Percentiles rank a stretch among this genome's conserved stretches.
phyloP scores from a whole-genome alignment of 92 coral and sea anemone species.

The Zoanthus sociatus region DNA sequence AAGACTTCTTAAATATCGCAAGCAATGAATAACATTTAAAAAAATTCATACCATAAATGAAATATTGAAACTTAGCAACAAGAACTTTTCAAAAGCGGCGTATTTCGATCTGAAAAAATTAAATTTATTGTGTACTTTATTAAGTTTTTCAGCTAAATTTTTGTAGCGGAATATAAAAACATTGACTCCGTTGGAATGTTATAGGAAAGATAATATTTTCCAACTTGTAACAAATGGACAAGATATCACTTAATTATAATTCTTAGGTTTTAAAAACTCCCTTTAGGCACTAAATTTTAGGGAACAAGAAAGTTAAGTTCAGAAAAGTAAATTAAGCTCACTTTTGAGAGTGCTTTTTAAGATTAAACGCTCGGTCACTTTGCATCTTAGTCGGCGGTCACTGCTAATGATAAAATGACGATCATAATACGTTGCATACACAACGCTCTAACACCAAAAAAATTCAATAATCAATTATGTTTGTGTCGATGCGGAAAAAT shows the following conservation, averaged over 20 bases:
- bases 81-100: background rate
- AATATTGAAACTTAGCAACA: background rate
- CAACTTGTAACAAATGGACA: background rate
- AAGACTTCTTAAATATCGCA: too few relatives aligned
- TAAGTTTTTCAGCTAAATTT: background rate
- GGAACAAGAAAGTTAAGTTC: too few relatives aligned
- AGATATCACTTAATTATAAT: background rate
- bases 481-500: too few relatives aligned
- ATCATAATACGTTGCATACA: too few relatives aligned
- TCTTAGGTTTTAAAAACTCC: background rate
- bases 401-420: too few relatives aligned
- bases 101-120: background rate
- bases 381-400: too few relatives aligned
- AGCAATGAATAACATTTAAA: background rate
- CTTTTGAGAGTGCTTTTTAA: too few relatives aligned
- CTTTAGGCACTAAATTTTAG: too few relatives aligned
- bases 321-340: too few relatives aligned
- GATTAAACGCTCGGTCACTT: too few relatives aligned
- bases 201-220: constrained; percentile 15
- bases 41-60: background rate
- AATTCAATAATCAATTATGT: too few relatives aligned
- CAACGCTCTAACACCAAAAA: too few relatives aligned
- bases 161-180: background rate
- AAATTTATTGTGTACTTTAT: background rate
- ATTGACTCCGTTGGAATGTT: constrained; percentile 1